Base-by-base conservation (phyloP, 2,888 invertebrate species). In the Pheosia tremula region DNA sequence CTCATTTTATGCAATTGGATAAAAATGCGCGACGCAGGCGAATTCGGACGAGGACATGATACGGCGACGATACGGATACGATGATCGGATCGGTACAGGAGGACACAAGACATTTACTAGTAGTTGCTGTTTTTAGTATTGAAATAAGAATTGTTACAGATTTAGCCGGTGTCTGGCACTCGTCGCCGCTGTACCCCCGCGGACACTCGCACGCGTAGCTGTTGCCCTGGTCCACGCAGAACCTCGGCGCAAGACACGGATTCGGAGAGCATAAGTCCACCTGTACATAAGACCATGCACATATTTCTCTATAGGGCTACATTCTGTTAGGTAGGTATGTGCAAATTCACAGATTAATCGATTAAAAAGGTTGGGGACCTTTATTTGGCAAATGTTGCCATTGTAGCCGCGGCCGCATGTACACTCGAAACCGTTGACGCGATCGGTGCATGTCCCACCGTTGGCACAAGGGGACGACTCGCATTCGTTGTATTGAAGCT, bases 151-250 rank as follows among this genome's bases (percentile, higher is more conserved):
- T 68, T 75, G 74, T 94, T 91, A 96, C 96, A 84, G 96, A 95
- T 90, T 94, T 93, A 65, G 95, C 94, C 38, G 95, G 95, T 78
- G 95, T 94, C 77, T 95, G 95, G 85, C 96, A 96, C 86, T 96
- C 95, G 60, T 95, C 95, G 60, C 96, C 96, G 66, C 95, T 95
- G 82, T 94, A 95, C 61, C 96, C 96, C 72, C 94, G 94, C 13
- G 96, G 96, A 84, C 97, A 97, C 82, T 96, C 96, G 87, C 97
- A 97, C 63, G 95, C 95, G 85, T 96, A 96, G 85, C 95, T 96
- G 89, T 96, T 96, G 71, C 96, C 97, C 81, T 95, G 95, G 89
- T 97, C 96, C 78, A 96, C 93, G 87, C 97, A 97, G 80, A 94
- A 95, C 66, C 95, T 95, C 71, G 95, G 95, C 74, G 94, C 91